Conservation (phyloP, 2,888 invertebrate species). For the Leptopilina syphax region DNA sequence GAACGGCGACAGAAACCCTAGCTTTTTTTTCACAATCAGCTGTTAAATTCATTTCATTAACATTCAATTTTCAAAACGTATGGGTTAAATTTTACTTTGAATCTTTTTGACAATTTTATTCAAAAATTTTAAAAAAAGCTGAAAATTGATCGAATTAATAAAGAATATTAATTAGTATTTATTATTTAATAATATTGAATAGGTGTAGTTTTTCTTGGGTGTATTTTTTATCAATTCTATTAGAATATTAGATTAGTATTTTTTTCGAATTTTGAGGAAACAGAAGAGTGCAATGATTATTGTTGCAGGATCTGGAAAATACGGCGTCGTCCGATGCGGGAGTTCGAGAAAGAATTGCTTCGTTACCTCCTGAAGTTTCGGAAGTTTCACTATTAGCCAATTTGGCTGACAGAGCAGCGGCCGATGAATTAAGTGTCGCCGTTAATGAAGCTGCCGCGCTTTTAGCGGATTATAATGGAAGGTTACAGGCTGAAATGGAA, state of each 20-base stretch:
- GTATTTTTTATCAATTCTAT: too few relatives aligned
- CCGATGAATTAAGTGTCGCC: slow-evolving; percentile 86
- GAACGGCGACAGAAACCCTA: slow-evolving; percentile 55
- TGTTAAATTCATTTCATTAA: background rate
- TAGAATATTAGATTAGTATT: background rate
- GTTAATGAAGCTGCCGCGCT: slow-evolving; percentile 93
- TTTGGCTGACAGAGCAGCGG: slow-evolving; percentile 89
- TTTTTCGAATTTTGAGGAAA: background rate
- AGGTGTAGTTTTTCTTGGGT: too few relatives aligned
- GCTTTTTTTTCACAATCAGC: background rate
- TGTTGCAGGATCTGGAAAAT: slow-evolving; percentile 90
- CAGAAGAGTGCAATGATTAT: background rate
- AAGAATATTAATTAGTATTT: too few relatives aligned
- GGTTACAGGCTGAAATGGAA: slow-evolving; percentile 92
- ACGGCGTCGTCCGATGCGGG: slow-evolving; percentile 97
- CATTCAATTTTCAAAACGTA: background rate
- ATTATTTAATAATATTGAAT: too few relatives aligned
- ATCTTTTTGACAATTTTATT: too few relatives aligned
- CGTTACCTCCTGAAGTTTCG: slow-evolving; percentile 95
- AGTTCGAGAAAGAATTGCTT: slow-evolving; percentile 94
- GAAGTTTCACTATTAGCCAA: slow-evolving; percentile 92
- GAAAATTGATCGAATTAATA: too few relatives aligned
- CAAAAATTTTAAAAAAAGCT: too few relatives aligned
- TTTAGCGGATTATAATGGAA: slow-evolving; percentile 91
- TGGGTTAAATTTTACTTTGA: too few relatives aligned